These are phyloP conservation scores for Itoplectis maculator DNA, from an alignment of 2,888 invertebrate genomes.

Conservation along the genomic window DNA sequence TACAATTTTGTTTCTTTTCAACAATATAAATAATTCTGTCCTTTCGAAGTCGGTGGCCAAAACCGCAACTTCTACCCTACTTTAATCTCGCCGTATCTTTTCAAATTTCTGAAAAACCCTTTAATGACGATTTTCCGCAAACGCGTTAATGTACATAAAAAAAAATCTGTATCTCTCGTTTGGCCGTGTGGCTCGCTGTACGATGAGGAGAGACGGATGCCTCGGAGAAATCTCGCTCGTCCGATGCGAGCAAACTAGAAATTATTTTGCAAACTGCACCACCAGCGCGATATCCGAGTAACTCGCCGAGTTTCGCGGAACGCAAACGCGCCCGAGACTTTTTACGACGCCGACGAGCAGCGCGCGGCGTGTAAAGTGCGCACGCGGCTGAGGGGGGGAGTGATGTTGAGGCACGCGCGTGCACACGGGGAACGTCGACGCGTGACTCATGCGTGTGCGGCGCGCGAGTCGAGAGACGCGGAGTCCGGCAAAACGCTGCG, in stretches of 20 bases:
- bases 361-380: constrained; percentile 12
- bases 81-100: not conserved
- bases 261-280: constrained; percentile 4
- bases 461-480: constrained; percentile 22
- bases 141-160: constrained; percentile 1
- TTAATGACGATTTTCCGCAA: not conserved
- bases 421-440: not conserved
- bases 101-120: not conserved
- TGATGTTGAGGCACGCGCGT: no score
- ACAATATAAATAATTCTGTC: no score
- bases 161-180: not conserved
- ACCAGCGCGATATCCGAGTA: not conserved
- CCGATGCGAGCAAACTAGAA: constrained; percentile 18
- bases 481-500: constrained; percentile 44
- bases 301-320: no score
- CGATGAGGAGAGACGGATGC: not conserved
- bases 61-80: not conserved
- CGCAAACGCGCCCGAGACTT: constrained; percentile 13
- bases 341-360: constrained; percentile 35
- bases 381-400: no score
- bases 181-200: not conserved
- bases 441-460: constrained; percentile 35
- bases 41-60: not conserved
- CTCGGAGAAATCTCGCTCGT: not conserved
- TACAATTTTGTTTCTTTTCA: no score